Evolutionary conservation across 35 echinoderm and acorn worm genomes (phyloP).

Genomic region (Eucidaris tribuloides): DNA sequence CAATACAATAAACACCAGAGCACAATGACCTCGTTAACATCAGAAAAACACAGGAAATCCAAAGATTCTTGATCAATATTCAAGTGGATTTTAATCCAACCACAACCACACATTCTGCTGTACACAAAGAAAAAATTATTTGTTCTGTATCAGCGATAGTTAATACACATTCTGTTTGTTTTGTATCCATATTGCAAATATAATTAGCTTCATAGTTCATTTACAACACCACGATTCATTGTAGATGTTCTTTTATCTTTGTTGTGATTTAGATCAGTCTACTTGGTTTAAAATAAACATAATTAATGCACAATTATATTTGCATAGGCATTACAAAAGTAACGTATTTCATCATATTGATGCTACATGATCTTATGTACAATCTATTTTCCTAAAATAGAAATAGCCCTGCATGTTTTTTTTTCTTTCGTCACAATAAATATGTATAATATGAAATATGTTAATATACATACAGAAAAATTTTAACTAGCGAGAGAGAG

Average conservation of each 20-base stretch:
- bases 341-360: not conserved
- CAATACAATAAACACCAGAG: too few species aligned
- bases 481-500: too few species aligned
- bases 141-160: not conserved
- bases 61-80: not conserved
- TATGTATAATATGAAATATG: not conserved
- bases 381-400: conserved; percentile 21
- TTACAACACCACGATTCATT: too few species aligned
- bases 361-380: conserved; percentile 11
- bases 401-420: not conserved
- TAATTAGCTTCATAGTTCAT: too few species aligned
- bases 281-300: too few species aligned
- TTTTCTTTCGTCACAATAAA: not conserved
- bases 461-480: conserved; percentile 17
- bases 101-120: not conserved
- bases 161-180: conserved; percentile 25
- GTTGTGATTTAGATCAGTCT: too few species aligned
- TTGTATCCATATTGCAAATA: conserved; percentile 37
- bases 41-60: too few species aligned
- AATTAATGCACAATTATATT: conserved; percentile 27
- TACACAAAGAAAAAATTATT: conserved; percentile 16
- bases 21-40: too few species aligned
- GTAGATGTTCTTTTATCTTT: too few species aligned
- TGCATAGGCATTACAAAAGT: not conserved
- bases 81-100: conserved; percentile 1